Evolutionary conservation across 1,140 invertebrate genomes (phyloP), one percentile per base, ranked within the genome.

Genomic region (Leptinotarsa texana): DNA sequence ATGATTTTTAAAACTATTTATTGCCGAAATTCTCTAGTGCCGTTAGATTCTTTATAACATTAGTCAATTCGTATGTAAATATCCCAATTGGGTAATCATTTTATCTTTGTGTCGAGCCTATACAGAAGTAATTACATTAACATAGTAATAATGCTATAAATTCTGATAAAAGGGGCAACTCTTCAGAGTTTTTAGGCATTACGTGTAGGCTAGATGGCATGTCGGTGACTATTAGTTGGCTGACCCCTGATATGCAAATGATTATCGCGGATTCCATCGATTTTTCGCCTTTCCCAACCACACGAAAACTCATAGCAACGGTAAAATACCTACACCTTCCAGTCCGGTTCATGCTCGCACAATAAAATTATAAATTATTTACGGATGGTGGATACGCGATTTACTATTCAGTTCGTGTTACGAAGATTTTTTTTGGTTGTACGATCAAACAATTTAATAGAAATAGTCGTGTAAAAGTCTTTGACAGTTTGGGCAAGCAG

Each of bases 221-320:
- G 27, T 24, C 21, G 21, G 63, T 65, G 63, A 33, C 63, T 24
- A 24, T 22, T 65, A 33, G 63, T 65, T 65, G 63, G 63, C 63
- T 65, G 63, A 65, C 27, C 63, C 63, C 21, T 65, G 63, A 65
- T 65, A 65, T 65, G 63, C 63, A 65, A 65, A 65, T 65, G 21
- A 65, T 18, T 65, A 65, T 65, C 21, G 63, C 63, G 22, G 63
- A 65, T 65, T 65, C 63, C 63, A 65, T 65, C 63, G 63, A 65
- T 65, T 65, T 65, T 65, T 33, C 21, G 63, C 17, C 27, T 65
- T 65, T 65, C 63, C 63, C 21, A 22, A 22, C 21, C 21, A 65
- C 21, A 65, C 63, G 22, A 65, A 24, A 65, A 65, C 63, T 65
- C 63, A 33, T 57, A 57, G 51, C 51, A 57, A 57, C 51, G 6